Evolutionary conservation across 2,797 vertebrate species (phyloP), one percentile per base, ranked within the genome.

Genomic region (Diglossa cyanea): DNA sequence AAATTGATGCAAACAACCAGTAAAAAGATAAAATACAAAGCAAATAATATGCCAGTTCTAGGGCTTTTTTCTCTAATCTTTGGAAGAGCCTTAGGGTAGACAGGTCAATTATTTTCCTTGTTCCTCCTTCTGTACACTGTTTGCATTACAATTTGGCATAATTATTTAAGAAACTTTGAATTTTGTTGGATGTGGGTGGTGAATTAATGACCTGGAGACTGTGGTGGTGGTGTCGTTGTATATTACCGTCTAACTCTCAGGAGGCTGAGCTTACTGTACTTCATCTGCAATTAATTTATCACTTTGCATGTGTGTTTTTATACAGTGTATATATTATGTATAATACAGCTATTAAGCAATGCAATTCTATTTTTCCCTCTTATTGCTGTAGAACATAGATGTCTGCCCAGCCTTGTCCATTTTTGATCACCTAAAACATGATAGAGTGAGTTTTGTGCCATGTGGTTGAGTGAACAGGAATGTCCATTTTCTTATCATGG

Each of bases 1-100:
- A 97, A 96, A 73, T 73, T 95, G 93, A 96, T 92, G 91, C 94
- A 94, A 96, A 95, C 65, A 94, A 75, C 62, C 35, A 75, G 40
- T 25, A 68, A 86, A 94, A 96, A 79, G 58, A 85, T 62, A 87
- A 94, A 90, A 92, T 96, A 96, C 90, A 95, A 96, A 97, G 88
- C 92, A 95, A 95, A 96, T 80, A 91, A 90, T 63, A 74, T 63
- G 68, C 28, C 77, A 91, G 40, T 82, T 82, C 54, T 58, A 54
- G 54, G 79, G 71, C 60, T 79, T 75, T 71, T 93, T 48, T 91
- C 93, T 96, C 78, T 89, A 96, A 96, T 97, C 88, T 95, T 93
- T 90, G 51, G 55, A 84, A 86, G 13, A 65, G 55, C 94, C 89
- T 86, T 86, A 61, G 88, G 91, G 54, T 51, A 94, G 75, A 51